Evolutionary conservation across 1,140 invertebrate genomes (phyloP), one percentile per base, ranked within the genome.

Genomic region (Drosophila lini): DNA sequence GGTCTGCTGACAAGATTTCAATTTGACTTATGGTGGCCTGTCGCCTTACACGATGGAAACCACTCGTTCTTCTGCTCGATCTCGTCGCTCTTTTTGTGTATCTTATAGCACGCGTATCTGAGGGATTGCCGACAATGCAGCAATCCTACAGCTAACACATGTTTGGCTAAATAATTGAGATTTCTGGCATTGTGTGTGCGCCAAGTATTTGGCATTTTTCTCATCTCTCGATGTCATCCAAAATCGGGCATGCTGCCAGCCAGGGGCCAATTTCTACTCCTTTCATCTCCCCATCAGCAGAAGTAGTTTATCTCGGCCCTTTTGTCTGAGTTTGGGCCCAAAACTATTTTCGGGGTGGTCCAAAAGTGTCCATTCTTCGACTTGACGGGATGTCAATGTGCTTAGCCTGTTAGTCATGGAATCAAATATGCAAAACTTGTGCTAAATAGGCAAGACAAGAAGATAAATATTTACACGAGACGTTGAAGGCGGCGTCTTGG

Each of bases 141-240:
- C 76, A 67, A 61, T 78, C 70, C 67, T 63, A 89, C 80, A 86
- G 83, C 60, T 62, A 63, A 88, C 83, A 86, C 80, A 88, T 86
- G 83, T 88, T 88, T 88, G 68, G 73, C 67, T 76, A 79, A 88
- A 86, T 86, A 86, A 83, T 88, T 86, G 75, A 83, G 76, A 86
- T 88, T 82, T 81, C 75, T 82, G 48, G 59, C 64, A 47, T 62
- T 75, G 63, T 58, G 41, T 53, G 38, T 61, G 50, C 31, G 45
- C 38, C 78, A 71, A 80, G 73, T 80, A 77, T 88, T 82, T 82
- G 79, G 81, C 74, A 74, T 83, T 86, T 69, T 74, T 82, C 50
- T 75, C 67, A 77, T 76, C 64, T 62, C 41, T 52, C 41, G 62
- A 40, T 73, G 69, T 50, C 69, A 50, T 71, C 48, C 53, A 56